These are phyloP conservation scores for Lucifuga dentata DNA, from an alignment of 2,113 vertebrate genomes.

Conservation along the genomic window DNA sequence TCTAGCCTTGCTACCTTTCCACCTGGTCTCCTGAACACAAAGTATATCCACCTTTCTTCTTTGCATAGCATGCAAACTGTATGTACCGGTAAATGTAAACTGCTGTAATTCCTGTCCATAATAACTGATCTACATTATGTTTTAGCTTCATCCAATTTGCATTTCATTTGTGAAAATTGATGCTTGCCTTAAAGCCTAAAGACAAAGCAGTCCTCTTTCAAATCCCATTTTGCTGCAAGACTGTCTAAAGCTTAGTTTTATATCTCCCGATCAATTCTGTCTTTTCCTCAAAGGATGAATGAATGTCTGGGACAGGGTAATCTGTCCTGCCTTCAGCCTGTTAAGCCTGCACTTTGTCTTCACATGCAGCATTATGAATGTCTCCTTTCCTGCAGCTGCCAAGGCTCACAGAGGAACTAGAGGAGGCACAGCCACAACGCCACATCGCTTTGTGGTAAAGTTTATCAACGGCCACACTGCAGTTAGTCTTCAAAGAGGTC, in stretches of 20 bases:
- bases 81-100: too few relatives aligned
- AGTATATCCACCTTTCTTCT: too few relatives aligned
- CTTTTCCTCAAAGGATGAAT: conserved; percentile 63
- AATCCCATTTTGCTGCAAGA: conserved; percentile 45
- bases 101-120: conserved; percentile 12
- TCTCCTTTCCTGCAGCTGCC: conserved; percentile 41
- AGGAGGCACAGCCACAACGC: conserved; percentile 11
- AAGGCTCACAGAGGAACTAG: conserved; percentile 31
- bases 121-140: conserved; percentile 6
- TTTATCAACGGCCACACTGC: conserved; percentile 17
- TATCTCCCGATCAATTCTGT: conserved; percentile 62
- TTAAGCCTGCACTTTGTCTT: conserved; percentile 65
- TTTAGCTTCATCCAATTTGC: conserved; percentile 22
- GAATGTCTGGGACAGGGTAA: conserved; percentile 48
- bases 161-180: conserved; percentile 44
- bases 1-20: too few relatives aligned
- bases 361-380: conserved; percentile 53
- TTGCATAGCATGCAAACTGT: too few relatives aligned
- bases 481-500: conserved; percentile 5
- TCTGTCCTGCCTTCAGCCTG: conserved; percentile 61
- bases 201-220: conserved; percentile 17
- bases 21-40: too few relatives aligned
- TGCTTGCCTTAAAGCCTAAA: conserved; percentile 37
- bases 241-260: conserved; percentile 53
- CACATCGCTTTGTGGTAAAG: conserved; percentile 8